These are phyloP conservation scores for Sigmodon hispidus DNA, from an alignment of 2,113 vertebrate species.

Conservation along the genomic window DNA sequence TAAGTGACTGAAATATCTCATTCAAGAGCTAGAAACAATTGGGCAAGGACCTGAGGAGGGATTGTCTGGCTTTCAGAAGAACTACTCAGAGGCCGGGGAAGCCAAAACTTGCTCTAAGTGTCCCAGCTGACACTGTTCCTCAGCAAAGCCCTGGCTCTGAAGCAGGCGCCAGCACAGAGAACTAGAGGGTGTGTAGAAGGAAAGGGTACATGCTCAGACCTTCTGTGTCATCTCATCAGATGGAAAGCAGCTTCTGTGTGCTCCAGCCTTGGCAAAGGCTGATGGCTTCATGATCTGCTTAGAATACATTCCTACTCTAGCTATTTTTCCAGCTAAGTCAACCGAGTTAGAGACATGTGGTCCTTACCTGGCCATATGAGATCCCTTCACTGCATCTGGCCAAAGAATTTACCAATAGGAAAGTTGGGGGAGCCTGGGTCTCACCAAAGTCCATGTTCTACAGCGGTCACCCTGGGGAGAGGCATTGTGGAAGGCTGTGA, in stretches of 20 bases:
- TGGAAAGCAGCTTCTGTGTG: neutral
- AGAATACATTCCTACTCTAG: neutral
- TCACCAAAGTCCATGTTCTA: slow-evolving; percentile 67
- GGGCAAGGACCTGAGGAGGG: neutral
- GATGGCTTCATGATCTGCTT: neutral
- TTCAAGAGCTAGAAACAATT: neutral
- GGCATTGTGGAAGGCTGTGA: neutral
- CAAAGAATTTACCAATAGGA: neutral
- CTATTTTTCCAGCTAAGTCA: neutral
- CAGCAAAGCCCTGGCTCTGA: neutral
- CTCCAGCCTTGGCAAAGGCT: neutral
- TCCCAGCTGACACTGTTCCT: neutral
- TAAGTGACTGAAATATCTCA: neutral
- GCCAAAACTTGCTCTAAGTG: neutral
- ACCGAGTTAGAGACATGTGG: fast-evolving
- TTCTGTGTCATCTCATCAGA: neutral
- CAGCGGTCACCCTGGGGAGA: slow-evolving; percentile 69
- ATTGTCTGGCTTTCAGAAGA: neutral
- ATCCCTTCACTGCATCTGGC: too few relatives aligned
- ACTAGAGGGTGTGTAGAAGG: neutral
- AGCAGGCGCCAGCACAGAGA: neutral
- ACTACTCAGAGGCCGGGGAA: too few relatives aligned
- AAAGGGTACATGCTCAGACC: too few relatives aligned
- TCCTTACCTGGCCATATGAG: neutral
- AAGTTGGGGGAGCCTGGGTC: neutral